Percentiles rank a stretch among this genome's conserved stretches.
Conservation (phyloP, 2,888 invertebrate species). For the Papilio demoleus region DNA sequence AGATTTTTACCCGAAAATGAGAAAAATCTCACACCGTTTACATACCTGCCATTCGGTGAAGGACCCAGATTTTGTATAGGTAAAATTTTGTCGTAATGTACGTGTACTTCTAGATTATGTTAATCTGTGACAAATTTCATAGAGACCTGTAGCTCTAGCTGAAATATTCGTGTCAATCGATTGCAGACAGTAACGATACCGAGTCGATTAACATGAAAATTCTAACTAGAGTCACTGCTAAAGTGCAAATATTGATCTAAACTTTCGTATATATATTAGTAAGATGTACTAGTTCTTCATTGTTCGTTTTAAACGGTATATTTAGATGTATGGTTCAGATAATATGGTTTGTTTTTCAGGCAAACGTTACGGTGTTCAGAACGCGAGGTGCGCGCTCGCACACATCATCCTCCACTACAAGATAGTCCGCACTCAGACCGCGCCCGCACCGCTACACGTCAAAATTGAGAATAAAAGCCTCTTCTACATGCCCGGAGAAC, state of each 20-base stretch:
- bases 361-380: constrained; percentile 40
- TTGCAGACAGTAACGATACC: too few species aligned
- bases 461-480: constrained; percentile 49
- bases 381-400: constrained; percentile 32
- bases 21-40: constrained; percentile 57
- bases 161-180: too few species aligned
- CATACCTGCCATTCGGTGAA: constrained; percentile 80
- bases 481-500: constrained; percentile 49
- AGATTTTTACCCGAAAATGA: constrained; percentile 83
- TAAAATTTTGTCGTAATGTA: constrained; percentile 46
- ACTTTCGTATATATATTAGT: too few species aligned
- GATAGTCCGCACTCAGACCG: constrained; percentile 31
- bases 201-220: too few species aligned
- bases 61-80: constrained; percentile 86
- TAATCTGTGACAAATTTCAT: too few species aligned
- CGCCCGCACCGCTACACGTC: constrained; percentile 44
- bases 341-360: constrained; percentile 42
- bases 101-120: too few species aligned
- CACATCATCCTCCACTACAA: constrained; percentile 39
- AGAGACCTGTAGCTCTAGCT: too few species aligned
- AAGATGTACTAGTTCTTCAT: too few species aligned
- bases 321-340: too few species aligned
- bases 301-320: too few species aligned
- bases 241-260: too few species aligned
- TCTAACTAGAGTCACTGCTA: too few species aligned